phyloP scores from a whole-genome alignment of 2,113 vertebrate species.

The Myrmecobius fasciatus region DNA sequence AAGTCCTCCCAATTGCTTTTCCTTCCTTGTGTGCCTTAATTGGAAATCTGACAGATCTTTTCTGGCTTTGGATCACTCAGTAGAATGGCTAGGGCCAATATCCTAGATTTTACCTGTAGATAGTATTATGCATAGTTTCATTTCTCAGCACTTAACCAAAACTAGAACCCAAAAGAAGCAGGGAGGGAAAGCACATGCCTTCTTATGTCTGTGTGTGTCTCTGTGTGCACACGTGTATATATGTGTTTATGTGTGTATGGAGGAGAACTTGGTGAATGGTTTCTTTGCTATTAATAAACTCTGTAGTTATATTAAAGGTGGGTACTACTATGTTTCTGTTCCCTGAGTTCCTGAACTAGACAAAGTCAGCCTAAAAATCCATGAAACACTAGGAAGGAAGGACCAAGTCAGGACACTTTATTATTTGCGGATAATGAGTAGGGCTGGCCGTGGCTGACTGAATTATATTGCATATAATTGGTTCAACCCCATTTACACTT shows the following conservation, averaged over 20 bases:
- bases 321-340: not conserved
- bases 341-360: not conserved
- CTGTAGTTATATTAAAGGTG: not conserved
- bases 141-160: not conserved
- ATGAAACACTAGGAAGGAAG: not conserved
- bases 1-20: not conserved
- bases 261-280: not conserved
- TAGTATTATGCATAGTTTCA: not conserved
- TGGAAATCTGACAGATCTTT: not conserved
- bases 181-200: not conserved
- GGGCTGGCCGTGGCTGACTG: not conserved
- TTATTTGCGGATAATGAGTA: not conserved
- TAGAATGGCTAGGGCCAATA: not conserved
- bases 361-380: not conserved
- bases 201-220: not conserved
- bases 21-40: not conserved
- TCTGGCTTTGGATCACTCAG: not conserved
- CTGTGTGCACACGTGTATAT: no score
- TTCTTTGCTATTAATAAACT: not conserved
- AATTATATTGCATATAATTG: not conserved
- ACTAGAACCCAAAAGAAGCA: not conserved
- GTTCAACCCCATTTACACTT: not conserved
- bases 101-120: not conserved
- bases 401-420: not conserved
- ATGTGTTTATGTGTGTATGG: no score